phyloP scores from a whole-genome alignment of 2,797 vertebrate genomes.

The Tympanoctomys barrerae region DNA sequence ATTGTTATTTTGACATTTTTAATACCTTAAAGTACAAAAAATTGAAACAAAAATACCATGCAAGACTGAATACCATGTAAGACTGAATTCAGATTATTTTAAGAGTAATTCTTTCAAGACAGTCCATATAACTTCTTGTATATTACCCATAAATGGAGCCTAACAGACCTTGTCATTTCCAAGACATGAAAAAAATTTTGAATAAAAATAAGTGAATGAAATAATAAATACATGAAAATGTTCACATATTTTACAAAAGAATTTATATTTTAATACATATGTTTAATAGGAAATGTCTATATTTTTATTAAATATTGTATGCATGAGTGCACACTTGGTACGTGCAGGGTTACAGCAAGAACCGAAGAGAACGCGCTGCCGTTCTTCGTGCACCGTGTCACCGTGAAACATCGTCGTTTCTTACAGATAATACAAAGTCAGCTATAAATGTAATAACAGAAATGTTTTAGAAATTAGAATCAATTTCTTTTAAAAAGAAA shows the following conservation, averaged over 20 bases:
- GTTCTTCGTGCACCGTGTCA: background rate
- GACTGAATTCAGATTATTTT: background rate
- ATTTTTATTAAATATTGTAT: background rate
- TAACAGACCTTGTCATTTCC: background rate
- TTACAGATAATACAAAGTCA: background rate
- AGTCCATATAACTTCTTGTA: background rate
- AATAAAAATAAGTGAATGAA: slow-evolving; percentile 4
- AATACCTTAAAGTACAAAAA: background rate
- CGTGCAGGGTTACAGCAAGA: no score
- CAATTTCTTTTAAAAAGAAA: background rate
- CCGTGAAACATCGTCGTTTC: background rate
- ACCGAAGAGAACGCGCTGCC: no score
- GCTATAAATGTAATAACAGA: background rate
- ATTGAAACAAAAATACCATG: background rate
- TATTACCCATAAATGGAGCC: background rate
- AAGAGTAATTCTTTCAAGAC: background rate
- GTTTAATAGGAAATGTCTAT: background rate
- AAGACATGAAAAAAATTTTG: background rate
- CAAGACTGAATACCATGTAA: background rate
- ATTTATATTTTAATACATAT: background rate
- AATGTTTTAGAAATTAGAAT: background rate
- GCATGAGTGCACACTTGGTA: background rate
- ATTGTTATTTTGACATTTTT: background rate
- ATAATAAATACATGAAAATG: background rate
- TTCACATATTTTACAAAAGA: background rate